phyloP scores from a whole-genome alignment of 2,888 invertebrate species.

The Blastobasis adustella region DNA sequence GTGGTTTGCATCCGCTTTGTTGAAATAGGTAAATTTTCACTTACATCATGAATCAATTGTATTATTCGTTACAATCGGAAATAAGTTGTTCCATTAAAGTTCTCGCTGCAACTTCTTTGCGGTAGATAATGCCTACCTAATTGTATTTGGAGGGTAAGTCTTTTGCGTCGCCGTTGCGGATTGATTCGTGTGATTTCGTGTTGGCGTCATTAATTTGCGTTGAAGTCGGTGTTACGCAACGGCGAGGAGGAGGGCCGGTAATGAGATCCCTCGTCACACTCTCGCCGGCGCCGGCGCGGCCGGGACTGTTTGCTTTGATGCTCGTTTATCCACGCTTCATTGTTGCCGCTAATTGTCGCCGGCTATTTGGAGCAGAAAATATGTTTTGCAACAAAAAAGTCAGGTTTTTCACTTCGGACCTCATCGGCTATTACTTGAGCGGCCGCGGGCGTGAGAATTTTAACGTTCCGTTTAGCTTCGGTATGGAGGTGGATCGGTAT shows the following conservation, averaged over 20 bases:
- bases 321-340: conserved; percentile 11
- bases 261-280: conserved; percentile 10
- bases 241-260: not conserved
- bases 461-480: too few relatives aligned
- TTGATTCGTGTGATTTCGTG: not conserved
- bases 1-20: too few relatives aligned
- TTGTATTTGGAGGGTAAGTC: too few relatives aligned
- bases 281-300: conserved; percentile 7
- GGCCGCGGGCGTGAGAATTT: conserved; percentile 3
- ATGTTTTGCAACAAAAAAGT: conserved; percentile 7
- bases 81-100: too few relatives aligned
- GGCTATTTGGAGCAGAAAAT: conserved; percentile 13
- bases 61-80: too few relatives aligned
- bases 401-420: not conserved
- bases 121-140: too few relatives aligned
- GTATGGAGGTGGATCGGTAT: too few relatives aligned
- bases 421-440: not conserved
- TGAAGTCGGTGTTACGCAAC: conserved; percentile 3
- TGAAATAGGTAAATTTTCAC: too few relatives aligned
- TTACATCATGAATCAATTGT: too few relatives aligned
- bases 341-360: conserved; percentile 10
- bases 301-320: not conserved
- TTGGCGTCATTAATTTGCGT: not conserved
- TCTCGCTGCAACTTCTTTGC: too few relatives aligned
- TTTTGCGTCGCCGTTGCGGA: not conserved